phyloP scores from a whole-genome alignment of 2,113 vertebrate genomes.

The Upupa epops region DNA sequence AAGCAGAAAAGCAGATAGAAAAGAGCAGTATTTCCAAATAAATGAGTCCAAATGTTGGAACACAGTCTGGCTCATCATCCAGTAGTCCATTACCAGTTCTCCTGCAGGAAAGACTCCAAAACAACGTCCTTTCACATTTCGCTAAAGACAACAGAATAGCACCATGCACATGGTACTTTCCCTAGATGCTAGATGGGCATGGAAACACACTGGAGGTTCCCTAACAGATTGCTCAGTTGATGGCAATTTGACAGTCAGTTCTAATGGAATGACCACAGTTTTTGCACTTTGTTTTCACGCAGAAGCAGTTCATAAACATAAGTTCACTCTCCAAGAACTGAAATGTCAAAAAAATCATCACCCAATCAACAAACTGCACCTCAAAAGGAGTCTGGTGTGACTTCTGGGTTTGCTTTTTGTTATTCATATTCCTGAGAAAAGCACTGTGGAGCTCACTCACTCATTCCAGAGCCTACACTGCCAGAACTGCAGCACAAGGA shows the following conservation, averaged over 20 bases:
- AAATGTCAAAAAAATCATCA: background rate
- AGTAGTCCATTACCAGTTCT: background rate
- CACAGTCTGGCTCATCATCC: background rate
- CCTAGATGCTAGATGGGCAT: background rate
- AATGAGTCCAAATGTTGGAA: background rate
- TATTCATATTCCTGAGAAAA: background rate
- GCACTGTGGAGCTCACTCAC: background rate
- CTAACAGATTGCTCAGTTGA: background rate
- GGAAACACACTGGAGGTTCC: background rate
- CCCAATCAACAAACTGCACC: background rate
- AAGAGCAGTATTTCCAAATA: background rate
- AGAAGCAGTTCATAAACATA: background rate
- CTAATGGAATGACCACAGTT: background rate
- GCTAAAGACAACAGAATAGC: background rate
- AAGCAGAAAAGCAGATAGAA: background rate
- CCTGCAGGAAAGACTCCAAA: background rate
- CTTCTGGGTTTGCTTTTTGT: background rate
- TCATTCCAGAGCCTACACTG: background rate
- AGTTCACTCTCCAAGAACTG: background rate
- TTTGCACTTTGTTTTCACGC: background rate
- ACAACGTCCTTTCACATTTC: background rate
- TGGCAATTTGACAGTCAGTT: background rate
- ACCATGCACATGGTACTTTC: background rate
- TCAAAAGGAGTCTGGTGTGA: background rate
- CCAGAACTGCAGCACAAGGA: background rate